These are phyloP conservation scores for Propsilocerus akamusi DNA, from an alignment of 1,140 invertebrate species.

Conservation along the genomic window DNA sequence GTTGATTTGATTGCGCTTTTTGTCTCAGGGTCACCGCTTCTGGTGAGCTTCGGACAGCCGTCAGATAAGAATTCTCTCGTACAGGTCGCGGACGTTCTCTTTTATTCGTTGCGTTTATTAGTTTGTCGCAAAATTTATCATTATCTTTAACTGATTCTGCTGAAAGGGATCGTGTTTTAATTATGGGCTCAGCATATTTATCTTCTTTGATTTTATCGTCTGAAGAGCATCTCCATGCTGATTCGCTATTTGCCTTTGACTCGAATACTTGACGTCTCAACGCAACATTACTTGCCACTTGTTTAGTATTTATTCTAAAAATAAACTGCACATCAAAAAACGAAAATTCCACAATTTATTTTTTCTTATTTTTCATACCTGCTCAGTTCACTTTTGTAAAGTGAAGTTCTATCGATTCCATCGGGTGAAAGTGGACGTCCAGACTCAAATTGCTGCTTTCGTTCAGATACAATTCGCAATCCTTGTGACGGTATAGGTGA, in stretches of 20 bases:
- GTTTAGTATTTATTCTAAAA: conserved; percentile 34
- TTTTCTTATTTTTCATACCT: conserved; percentile 15
- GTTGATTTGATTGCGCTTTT: background rate
- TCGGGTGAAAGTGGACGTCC: conserved; percentile 32
- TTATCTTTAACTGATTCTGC: background rate
- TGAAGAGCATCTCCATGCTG: conserved; percentile 10
- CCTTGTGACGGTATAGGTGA: conserved; percentile 17
- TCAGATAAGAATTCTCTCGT: conserved; percentile 28
- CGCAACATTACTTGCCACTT: conserved; percentile 52
- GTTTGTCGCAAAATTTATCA: background rate
- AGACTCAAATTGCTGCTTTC: conserved; percentile 54
- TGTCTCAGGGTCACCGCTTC: conserved; percentile 11
- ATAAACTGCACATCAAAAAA: background rate
- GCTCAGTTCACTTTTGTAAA: conserved; percentile 53
- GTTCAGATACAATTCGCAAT: conserved; percentile 30
- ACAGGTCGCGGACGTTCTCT: conserved; percentile 25
- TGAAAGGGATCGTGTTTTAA: background rate
- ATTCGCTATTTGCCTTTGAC: conserved; percentile 24
- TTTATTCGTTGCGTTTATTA: conserved; percentile 4
- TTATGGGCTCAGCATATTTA: background rate
- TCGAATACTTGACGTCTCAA: conserved; percentile 57
- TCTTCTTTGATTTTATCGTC: background rate
- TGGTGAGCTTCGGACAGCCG: conserved; percentile 19
- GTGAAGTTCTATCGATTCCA: conserved; percentile 37
- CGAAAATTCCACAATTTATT: no score